Evolutionary conservation across 2,113 vertebrate species (phyloP), one percentile per base, ranked within the genome.

Genomic region (Lates calcarifer): DNA sequence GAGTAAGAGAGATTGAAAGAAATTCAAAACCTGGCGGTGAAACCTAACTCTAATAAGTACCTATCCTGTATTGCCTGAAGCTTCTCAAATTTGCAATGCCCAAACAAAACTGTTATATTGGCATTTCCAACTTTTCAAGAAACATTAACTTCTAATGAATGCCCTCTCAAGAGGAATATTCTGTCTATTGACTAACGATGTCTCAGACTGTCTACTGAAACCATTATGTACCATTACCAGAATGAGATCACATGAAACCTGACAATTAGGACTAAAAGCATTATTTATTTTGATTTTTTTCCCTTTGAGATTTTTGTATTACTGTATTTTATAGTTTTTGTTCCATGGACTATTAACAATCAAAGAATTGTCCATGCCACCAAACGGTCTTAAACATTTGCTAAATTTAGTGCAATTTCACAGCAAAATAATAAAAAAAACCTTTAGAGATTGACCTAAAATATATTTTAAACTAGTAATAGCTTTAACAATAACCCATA

Each of bases 121-220:
- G 57, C 47, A 62, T 69, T 75, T 70, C 17, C 28, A 84, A 60
- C 73, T 88, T 89, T 82, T 81, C 53, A 66, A 76, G 77, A 81
- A 63, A 72, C 47, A 79, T 79, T 28, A 64, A n/a, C 20, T 64
- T 72, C 15, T 57, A 77, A 75, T 60, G 66, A 87, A 69, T 29
- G 18, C 39, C 5, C n/a, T 57, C 64, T 75, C 51, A 70, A 49
- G 43, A 65, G 63, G 69, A 77, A 71, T 61, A 55, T 61, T 80
- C 47, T 37, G 45, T 24, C 55, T 81, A 58, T 72, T 80, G 76
- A 79, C 47, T 79, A 76, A 73, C 10, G 12, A 71, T 45, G 72
- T 74, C 51, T 65, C 31, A 56, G 55, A 26, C 73, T 60, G 70
- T 79, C 79, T 63, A 28, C 69, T 55, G 53, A 76, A 88, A 37